Conservation (phyloP, 2,888 invertebrate species). For the Pseudococcus jackbeardsleyi region DNA sequence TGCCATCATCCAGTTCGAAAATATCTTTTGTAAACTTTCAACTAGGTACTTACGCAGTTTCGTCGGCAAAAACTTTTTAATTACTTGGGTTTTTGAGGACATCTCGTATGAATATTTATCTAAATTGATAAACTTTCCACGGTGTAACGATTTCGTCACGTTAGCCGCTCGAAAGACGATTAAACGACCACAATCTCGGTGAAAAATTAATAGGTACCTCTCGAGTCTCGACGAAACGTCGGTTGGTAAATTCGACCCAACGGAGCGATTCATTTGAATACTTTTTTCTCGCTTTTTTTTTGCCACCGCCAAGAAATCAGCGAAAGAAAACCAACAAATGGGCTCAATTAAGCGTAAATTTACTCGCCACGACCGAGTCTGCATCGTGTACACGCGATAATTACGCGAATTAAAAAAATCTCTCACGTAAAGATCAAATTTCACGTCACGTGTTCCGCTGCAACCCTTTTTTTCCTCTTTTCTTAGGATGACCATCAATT, state of each 20-base stretch:
- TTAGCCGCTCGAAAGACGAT: conserved; percentile 15
- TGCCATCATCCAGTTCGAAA: not conserved
- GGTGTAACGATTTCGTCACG: not conserved
- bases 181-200: conserved; percentile 12
- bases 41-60: not conserved
- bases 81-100: not conserved
- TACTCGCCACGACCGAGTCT: conserved; percentile 4
- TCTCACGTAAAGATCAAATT: not conserved
- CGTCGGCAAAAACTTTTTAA: not conserved
- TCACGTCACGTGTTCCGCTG: not conserved
- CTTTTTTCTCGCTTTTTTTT: not conserved
- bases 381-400: conserved; percentile 1
- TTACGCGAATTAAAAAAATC: conserved; percentile 1
- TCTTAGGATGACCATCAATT: not conserved
- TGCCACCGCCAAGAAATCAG: not conserved
- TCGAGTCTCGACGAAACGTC: conserved; percentile 11
- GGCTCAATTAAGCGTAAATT: conserved; percentile 3
- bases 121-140: conserved; percentile 1
- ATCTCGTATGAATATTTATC: conserved; percentile 10
- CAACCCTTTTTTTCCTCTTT: not conserved
- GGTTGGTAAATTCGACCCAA: not conserved
- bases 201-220: conserved; percentile 9
- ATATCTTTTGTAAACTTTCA: not conserved
- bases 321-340: conserved; percentile 1
- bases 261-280: conserved; percentile 3